A percentile compares a stretch with the other conserved stretches of the same genome.
Evolutionary conservation across 2,888 invertebrate genomes (phyloP).

Genomic region (Sthenelais limicola): DNA sequence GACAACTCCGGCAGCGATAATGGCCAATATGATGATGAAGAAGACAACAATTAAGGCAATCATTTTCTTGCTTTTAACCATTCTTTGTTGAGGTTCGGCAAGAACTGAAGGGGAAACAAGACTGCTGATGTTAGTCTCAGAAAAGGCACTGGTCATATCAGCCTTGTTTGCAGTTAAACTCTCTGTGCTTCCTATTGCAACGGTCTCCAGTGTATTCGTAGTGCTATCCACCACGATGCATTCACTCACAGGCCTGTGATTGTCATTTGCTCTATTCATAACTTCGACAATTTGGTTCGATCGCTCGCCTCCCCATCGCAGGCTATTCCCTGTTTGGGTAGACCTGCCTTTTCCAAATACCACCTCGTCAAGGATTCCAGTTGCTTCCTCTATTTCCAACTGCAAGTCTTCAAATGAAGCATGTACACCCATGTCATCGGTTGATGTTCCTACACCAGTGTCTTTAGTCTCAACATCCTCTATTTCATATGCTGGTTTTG

Average conservation of each 20-base stretch:
- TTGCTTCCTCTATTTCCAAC: conserved; percentile 19
- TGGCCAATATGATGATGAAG: conserved; percentile 7
- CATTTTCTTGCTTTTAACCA: conserved; percentile 21
- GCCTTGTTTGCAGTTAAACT: not conserved
- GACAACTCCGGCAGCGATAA: conserved; percentile 13
- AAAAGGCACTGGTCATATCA: not conserved
- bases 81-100: not conserved
- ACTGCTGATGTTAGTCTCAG: not conserved
- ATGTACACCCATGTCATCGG: not conserved
- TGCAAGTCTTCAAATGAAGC: not conserved
- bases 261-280: not conserved
- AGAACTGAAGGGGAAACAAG: not conserved
- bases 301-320: not conserved
- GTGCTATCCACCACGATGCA: conserved; percentile 1
- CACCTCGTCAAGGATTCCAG: conserved; percentile 9
- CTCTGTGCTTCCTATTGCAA: too few relatives aligned
- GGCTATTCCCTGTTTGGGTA: conserved; percentile 24
- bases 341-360: conserved; percentile 3
- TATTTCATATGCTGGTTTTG: too few relatives aligned
- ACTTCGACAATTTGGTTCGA: not conserved
- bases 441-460: conserved; percentile 15
- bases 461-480: not conserved
- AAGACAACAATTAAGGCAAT: conserved; percentile 7
- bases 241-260: conserved; percentile 13
- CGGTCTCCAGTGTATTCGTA: conserved; percentile 13